phyloP scores from a whole-genome alignment of 2,888 invertebrate genomes.

The Luperina nickerlii region DNA sequence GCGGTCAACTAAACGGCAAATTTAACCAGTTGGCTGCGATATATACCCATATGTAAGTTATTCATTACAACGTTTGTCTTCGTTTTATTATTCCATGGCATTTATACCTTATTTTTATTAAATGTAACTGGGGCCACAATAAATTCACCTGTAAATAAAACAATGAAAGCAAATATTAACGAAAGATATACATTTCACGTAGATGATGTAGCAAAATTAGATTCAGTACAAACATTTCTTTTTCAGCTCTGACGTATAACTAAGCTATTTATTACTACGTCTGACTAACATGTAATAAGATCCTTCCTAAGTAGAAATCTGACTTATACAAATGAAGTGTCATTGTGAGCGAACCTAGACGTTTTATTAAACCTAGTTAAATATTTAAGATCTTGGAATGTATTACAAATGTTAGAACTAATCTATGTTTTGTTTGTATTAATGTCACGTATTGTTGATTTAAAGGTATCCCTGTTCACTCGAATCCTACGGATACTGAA shows the following conservation, averaged over 20 bases:
- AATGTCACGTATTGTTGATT: background rate
- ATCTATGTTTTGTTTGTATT: background rate
- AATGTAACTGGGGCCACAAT: background rate
- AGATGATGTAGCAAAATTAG: conserved; percentile 4
- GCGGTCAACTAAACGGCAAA: too few species aligned
- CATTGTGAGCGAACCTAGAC: conserved; percentile 37
- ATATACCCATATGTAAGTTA: conserved; percentile 4
- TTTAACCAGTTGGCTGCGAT: too few species aligned
- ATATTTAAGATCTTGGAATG: conserved; percentile 28
- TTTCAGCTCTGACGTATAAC: conserved; percentile 3
- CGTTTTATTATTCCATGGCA: background rate
- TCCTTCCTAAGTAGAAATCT: conserved; percentile 20
- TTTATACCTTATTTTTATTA: background rate
- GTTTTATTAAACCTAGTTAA: conserved; percentile 46
- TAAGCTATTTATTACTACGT: conserved; percentile 33
- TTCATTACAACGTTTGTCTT: conserved; percentile 22
- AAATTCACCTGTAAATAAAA: background rate
- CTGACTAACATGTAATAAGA: conserved; percentile 46
- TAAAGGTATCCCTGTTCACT: background rate
- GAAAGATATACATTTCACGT: background rate
- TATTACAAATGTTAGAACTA: conserved; percentile 1
- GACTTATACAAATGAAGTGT: conserved; percentile 56
- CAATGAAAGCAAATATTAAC: background rate
- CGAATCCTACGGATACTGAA: too few species aligned
- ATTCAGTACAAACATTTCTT: conserved; percentile 15